Evolutionary conservation across 1,140 invertebrate genomes (phyloP).

Genomic region (Drusus annulatus): DNA sequence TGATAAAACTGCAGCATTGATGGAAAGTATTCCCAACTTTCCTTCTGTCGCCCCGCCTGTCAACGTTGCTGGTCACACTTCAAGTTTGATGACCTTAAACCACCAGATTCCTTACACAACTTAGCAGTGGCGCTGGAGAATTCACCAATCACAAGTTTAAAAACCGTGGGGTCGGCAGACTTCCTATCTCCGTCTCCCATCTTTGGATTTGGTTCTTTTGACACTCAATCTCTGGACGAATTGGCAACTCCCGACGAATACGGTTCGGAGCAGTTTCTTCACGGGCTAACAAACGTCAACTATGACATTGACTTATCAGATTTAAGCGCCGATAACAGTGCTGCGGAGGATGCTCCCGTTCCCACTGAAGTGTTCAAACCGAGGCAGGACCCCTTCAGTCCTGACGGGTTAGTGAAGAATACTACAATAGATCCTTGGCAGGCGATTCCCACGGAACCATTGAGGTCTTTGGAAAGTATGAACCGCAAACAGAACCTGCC

Average conservation of each 20-base stretch:
- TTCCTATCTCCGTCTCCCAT: conserved; percentile 72
- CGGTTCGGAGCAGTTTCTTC: conserved; percentile 67
- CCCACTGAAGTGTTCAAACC: conserved; percentile 56
- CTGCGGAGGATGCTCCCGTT: conserved; percentile 73
- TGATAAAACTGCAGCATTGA: conserved; percentile 50
- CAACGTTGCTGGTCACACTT: not conserved
- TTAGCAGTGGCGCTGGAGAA: conserved; percentile 50
- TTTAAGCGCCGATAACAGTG: conserved; percentile 78
- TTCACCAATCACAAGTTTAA: conserved; percentile 54
- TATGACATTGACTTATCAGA: conserved; percentile 83
- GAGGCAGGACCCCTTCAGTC: conserved; percentile 64
- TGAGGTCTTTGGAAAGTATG: conserved; percentile 22
- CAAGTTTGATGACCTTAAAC: conserved; percentile 62
- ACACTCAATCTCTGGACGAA: conserved; percentile 73
- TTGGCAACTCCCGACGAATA: conserved; percentile 74
- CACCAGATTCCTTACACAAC: conserved; percentile 62
- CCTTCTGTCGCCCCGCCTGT: no score
- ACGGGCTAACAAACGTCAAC: conserved; percentile 78
- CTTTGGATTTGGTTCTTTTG: conserved; percentile 69
- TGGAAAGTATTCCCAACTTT: conserved; percentile 29
- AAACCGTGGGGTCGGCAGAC: conserved; percentile 64
- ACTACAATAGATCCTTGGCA: conserved; percentile 59
- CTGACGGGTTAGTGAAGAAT: conserved; percentile 60
- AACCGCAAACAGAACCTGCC: conserved; percentile 28
- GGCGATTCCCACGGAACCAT: conserved; percentile 45